Base-by-base conservation (phyloP, 2,888 invertebrate species). In the Cyaniris semiargus region DNA sequence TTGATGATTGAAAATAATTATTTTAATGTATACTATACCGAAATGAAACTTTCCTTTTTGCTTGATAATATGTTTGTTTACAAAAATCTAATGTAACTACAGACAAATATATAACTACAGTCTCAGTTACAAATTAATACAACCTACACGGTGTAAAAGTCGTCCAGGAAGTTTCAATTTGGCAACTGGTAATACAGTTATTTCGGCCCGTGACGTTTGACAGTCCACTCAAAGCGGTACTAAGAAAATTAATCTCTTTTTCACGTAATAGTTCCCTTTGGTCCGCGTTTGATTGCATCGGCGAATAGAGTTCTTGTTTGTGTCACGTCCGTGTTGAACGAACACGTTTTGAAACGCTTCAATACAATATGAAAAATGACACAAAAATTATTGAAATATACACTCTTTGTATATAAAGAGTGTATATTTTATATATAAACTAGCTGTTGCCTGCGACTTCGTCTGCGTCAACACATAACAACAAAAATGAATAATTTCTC, bases 161-260 rank as follows among this genome's bases (percentile, higher is more conserved):
- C 81, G 78, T 81, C 82, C 81, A 83, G 86, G 89, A 89, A 91
- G 89, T 88, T 88, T 82, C 87, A 85, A 85, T 85, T 85, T 83
- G 83, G 83, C 81, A 81, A 79, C 81, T 85, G 85, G 84, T 85
- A 84, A 86, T 84, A 85, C 86, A 82, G 84, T 87, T 86, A 85
- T 88, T 85, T 86, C 85, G 81, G 82, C 79, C 83, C 85, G 86
- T 86, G 85, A 86, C 85, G 83, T 84, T 81, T 82, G 83, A 86
- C 86, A 85, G 84, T 82, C 79, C 78, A 79, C 75, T 23, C 66
- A 66, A 66, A 66, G 80, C 78, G 27, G 66, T 18, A 18, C 27
- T 66, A 18, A 66, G 66, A 18, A 66, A 31, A 31, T 66, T 66
- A 66, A 66, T 66, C 66, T 66, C 66, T 66, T 66, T 66, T 66